Percentiles rank a stretch among this genome's conserved stretches.
Conservation (phyloP, 2,888 invertebrate species). For the Dryadula phaetusa region DNA sequence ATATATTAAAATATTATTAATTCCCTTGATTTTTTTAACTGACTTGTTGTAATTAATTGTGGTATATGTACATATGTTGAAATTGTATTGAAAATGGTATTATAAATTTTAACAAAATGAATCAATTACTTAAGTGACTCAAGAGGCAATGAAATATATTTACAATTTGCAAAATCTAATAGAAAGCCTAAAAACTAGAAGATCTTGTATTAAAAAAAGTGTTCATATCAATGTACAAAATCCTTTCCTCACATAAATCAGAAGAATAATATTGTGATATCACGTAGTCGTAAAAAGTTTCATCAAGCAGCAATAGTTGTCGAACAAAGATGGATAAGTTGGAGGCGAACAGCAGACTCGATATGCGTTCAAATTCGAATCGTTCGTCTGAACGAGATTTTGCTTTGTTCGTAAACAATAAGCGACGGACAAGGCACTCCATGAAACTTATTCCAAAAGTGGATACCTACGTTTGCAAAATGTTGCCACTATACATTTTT, state of each 20-base stretch:
- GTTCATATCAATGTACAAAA: slow-evolving; percentile 1
- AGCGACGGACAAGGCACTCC: slow-evolving; percentile 65
- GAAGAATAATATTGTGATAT: slow-evolving; percentile 51
- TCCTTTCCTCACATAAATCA: slow-evolving; percentile 27
- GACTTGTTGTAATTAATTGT: too few relatives aligned
- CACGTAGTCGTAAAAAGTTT: slow-evolving; percentile 62
- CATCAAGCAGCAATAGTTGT: slow-evolving; percentile 69
- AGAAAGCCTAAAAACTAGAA: background rate
- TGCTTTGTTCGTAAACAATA: slow-evolving; percentile 79
- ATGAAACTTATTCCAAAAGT: slow-evolving; percentile 69
- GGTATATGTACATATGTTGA: too few relatives aligned
- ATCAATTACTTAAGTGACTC: too few relatives aligned
- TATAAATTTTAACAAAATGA: too few relatives aligned
- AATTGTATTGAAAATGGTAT: too few relatives aligned
- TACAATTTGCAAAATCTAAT: too few relatives aligned
- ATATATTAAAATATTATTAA: too few relatives aligned
- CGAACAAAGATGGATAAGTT: slow-evolving; percentile 75
- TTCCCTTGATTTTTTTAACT: too few relatives aligned
- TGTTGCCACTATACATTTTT: slow-evolving; percentile 11
- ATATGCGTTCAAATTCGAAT: slow-evolving; percentile 58
- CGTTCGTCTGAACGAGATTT: slow-evolving; percentile 60
- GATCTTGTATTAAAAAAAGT: background rate
- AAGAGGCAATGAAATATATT: too few relatives aligned
- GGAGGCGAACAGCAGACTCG: slow-evolving; percentile 61
- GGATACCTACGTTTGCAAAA: slow-evolving; percentile 11